These are phyloP conservation scores for Axis porcinus DNA, from an alignment of 2,113 vertebrate species.

Conservation along the genomic window DNA sequence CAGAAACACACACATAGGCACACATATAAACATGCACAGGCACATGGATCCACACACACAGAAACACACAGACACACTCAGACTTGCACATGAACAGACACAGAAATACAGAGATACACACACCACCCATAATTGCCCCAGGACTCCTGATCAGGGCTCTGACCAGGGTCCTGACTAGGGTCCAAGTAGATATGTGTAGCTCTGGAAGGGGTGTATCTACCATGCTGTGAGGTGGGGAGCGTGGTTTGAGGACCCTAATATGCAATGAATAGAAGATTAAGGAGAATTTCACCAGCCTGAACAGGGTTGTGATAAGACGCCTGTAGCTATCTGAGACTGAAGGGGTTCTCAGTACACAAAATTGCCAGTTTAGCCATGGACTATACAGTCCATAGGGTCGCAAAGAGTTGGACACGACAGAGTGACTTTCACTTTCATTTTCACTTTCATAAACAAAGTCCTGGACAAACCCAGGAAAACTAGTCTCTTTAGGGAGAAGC, in stretches of 20 bases:
- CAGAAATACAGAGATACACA: not conserved
- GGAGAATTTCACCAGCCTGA: not conserved
- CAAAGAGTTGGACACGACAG: not conserved
- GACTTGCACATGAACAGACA: not conserved
- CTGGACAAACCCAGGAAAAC: not conserved
- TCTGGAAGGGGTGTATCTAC: not conserved
- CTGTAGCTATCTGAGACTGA: not conserved
- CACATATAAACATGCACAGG: not conserved
- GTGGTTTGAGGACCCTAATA: not conserved
- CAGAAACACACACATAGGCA: not conserved
- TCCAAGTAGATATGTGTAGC: not conserved
- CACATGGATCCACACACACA: not conserved
- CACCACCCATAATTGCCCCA: not conserved
- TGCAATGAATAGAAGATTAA: not conserved
- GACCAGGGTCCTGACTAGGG: not conserved
- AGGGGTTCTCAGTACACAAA: not conserved
- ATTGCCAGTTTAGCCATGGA: not conserved
- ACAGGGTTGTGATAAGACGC: not conserved
- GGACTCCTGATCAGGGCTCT: not conserved
- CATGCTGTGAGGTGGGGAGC: not conserved
- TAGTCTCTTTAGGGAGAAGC: not conserved
- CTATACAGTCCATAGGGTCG: not conserved
- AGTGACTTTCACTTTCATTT: not conserved
- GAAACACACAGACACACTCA: not conserved
- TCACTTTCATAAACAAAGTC: not conserved